Evolutionary conservation across 2,888 invertebrate genomes (phyloP).

Genomic region (Hemicrepidius hirtus): DNA sequence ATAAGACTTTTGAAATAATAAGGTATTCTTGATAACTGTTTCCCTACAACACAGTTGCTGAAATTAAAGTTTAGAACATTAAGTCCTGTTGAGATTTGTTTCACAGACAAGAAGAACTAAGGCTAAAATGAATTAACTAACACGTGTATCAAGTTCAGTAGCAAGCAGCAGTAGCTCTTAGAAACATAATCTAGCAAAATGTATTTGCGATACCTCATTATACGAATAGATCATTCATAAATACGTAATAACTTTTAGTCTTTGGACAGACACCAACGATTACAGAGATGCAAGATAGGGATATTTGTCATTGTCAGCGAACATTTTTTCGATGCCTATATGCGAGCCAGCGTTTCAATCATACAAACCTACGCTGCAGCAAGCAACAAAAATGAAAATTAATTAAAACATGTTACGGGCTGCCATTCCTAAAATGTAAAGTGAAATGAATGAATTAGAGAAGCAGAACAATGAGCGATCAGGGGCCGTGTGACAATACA

Average conservation of each 20-base stretch:
- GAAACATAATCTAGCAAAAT: slow-evolving; percentile 26
- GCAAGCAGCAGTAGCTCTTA: slow-evolving; percentile 23
- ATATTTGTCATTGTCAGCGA: slow-evolving; percentile 46
- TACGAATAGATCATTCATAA: slow-evolving; percentile 25
- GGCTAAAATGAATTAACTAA: background rate
- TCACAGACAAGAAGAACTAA: too few species aligned
- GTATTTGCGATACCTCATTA: slow-evolving; percentile 26
- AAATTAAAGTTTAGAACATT: too few species aligned
- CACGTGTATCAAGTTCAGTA: slow-evolving; percentile 9
- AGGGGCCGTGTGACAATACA: slow-evolving; percentile 71
- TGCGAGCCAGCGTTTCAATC: slow-evolving; percentile 62
- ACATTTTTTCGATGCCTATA: slow-evolving; percentile 38
- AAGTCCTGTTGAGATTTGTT: too few species aligned
- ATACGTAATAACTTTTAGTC: slow-evolving; percentile 15
- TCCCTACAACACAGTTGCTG: too few species aligned
- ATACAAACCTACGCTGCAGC: slow-evolving; percentile 63
- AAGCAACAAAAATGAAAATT: slow-evolving; percentile 69
- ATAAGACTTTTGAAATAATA: too few species aligned
- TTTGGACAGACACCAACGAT: slow-evolving; percentile 22
- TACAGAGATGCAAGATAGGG: slow-evolving; percentile 41
- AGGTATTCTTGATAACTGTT: too few species aligned
- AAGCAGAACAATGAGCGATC: slow-evolving; percentile 71
- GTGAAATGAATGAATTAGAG: slow-evolving; percentile 69
- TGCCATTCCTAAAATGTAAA: slow-evolving; percentile 66
- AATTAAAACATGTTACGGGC: slow-evolving; percentile 69